Evolutionary conservation across 1,140 invertebrate species (phyloP), one percentile per base, ranked within the genome.

Genomic region (Campodea augens): DNA sequence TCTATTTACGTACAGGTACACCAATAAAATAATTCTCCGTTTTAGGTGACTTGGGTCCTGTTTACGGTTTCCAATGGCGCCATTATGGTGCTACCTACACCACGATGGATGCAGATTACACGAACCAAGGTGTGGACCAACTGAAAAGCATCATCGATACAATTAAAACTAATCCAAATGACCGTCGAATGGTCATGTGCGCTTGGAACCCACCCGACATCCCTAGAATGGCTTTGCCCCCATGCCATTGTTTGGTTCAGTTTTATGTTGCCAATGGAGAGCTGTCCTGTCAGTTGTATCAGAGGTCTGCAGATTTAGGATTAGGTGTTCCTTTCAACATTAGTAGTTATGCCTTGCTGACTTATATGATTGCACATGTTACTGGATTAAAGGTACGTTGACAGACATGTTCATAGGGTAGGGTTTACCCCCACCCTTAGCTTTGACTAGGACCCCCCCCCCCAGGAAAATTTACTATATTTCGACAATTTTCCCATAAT

Each of bases 61-160:
- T 98, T 20, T 98, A 99, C 71, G 96, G 96, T 0, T 99, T 98
- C 58, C 96, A 99, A 60, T 99, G 96, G 96, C 70, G 95, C 45
- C 92, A 99, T 64, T 98, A 81, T 72, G 96, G 96, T 25, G 92
- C 93, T 2, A 64, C 89, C 54, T 99, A 99, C 62, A 65, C 69
- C 32, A 74, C 82, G 52, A 85, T 85, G 70, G 66, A 84, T 51
- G 70, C 79, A 38, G 80, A 98, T 65, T 96, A 96, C 56, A 67
- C 56, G 20, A 77, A 76, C 22, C 67, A 97, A 67, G 96, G 96
- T 40, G 71, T 89, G 47, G 88, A 99, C 65, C 95, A 99, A 63
- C 61, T 99, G 20, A 55, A 61, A 36, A 68, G 89, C 47, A 71
- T 96, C 5, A 90, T 95, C 54, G 53, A 85, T 2, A 81, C 74